Base-by-base conservation (phyloP, 1,140 invertebrate genomes). In the Orchestia grillus region DNA sequence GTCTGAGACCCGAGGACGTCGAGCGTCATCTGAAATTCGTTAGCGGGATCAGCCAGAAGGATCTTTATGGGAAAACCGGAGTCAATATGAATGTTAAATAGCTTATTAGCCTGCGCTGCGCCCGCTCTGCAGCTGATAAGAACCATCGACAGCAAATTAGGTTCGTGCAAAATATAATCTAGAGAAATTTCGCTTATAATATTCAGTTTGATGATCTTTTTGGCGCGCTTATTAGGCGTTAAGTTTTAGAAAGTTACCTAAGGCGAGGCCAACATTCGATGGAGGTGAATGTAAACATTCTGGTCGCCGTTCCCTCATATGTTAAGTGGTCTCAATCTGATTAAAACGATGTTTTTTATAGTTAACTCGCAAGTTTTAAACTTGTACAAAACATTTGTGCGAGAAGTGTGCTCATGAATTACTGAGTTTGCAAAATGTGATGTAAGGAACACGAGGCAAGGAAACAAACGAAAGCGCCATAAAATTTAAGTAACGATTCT, bases 1-100 rank as follows among this genome's bases (percentile, higher is more conserved):
- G 62, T 28, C 11, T 23, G 11, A 36, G 62, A 53, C 19, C 47
- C 19, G 19, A 8, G 62, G 62, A 77, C 62, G 15, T 8, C 11
- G 62, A 15, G 11, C 62, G 62, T 36, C 28, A 36, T 36, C 15
- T 77, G 3, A 77, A 77, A 77, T 77, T 77, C 11, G 62, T 77
- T 77, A 77, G 62, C 62, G 28, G 36, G 62, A 77, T 77, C 62
- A 77, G 62, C 62, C 62, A 23, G 62, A 36, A 77, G 15, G 62
- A 77, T 77, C 62, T 77, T 77, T 77, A 77, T 77, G 11, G 62
- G 62, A 77, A 77, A 36, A 77, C 62, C 28, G 62, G 62, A 77
- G 62, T 77, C 62, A 77, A 77, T 77, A 77, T 77, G 62, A 77
- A 77, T 77, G 62, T 77, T 77, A 77, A 77, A 77, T 77, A 77